phyloP scores from a whole-genome alignment of 2,888 invertebrate genomes.

The Stenchaetothrips biformis region DNA sequence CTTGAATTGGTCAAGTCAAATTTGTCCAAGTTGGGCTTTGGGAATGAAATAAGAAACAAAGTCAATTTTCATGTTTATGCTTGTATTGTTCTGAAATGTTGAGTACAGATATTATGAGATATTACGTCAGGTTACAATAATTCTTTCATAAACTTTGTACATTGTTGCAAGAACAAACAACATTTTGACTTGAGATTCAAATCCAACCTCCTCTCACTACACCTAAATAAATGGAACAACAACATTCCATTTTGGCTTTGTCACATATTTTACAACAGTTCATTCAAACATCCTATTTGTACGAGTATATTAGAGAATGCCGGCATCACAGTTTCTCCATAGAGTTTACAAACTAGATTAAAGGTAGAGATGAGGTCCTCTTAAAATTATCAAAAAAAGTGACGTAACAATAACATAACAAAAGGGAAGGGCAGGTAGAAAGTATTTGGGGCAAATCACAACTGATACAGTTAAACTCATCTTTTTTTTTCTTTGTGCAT shows the following conservation, averaged over 20 bases:
- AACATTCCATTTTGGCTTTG: constrained; percentile 15
- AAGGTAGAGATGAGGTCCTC: constrained; percentile 23
- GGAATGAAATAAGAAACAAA: not conserved
- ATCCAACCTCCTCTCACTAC: constrained; percentile 24
- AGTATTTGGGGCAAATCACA: constrained; percentile 23
- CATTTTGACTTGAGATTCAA: constrained; percentile 25
- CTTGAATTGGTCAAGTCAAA: too few relatives aligned
- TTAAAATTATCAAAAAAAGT: not conserved
- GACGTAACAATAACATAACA: constrained; percentile 22
- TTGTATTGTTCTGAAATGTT: constrained; percentile 23
- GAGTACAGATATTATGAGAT: constrained; percentile 23
- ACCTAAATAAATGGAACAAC: constrained; percentile 19
- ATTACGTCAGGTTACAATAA: constrained; percentile 22
- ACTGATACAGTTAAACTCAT: not conserved
- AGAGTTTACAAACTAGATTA: constrained; percentile 21
- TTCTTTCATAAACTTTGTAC: constrained; percentile 24
- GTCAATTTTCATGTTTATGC: constrained; percentile 6
- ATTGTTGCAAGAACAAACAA: constrained; percentile 25
- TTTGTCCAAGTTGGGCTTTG: not conserved
- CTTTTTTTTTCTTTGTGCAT: constrained; percentile 11
- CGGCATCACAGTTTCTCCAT: constrained; percentile 23
- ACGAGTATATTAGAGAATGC: constrained; percentile 25
- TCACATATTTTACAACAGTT: constrained; percentile 23
- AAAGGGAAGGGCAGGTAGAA: constrained; percentile 24
- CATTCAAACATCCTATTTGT: constrained; percentile 25